Percentiles rank a stretch among this genome's conserved stretches.
Conservation (phyloP, 2,888 invertebrate species). For the Dyspetes luteomarginatus region DNA sequence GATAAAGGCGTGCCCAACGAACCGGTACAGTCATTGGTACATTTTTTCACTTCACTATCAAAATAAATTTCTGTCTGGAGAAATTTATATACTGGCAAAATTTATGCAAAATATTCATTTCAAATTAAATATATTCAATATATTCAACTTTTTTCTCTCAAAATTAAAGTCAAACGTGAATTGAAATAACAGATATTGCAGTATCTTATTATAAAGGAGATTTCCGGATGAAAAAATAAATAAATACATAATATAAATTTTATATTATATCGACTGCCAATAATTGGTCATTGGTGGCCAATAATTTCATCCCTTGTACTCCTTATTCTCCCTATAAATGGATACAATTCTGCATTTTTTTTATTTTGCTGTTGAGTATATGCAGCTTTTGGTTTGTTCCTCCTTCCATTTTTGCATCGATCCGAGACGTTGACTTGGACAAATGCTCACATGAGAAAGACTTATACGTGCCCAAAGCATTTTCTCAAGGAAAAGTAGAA, state of each 20-base stretch:
- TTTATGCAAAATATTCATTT: background rate
- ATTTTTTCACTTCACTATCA: background rate
- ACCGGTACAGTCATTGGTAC: background rate
- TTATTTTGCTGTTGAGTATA: background rate
- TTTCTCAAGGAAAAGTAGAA: conserved; percentile 2
- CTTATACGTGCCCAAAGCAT: background rate
- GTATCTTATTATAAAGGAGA: too few relatives aligned
- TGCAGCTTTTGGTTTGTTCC: background rate
- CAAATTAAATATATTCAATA: too few relatives aligned
- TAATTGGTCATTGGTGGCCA: background rate
- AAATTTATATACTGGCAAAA: too few relatives aligned
- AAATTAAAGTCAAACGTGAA: background rate
- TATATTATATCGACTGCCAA: too few relatives aligned
- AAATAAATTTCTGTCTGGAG: background rate
- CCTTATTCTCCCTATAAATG: background rate
- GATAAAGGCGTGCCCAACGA: conserved; percentile 43
- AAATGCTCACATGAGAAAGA: background rate
- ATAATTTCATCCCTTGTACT: background rate
- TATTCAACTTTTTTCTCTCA: too few relatives aligned
- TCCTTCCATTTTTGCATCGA: background rate
- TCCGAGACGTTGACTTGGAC: background rate
- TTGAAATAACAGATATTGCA: too few relatives aligned
- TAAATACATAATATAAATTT: background rate
- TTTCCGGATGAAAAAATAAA: background rate
- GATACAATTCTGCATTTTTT: background rate